Evolutionary conservation across 2,888 invertebrate genomes (phyloP), one percentile per base, ranked within the genome.

Genomic region (Tipula helvola): DNA sequence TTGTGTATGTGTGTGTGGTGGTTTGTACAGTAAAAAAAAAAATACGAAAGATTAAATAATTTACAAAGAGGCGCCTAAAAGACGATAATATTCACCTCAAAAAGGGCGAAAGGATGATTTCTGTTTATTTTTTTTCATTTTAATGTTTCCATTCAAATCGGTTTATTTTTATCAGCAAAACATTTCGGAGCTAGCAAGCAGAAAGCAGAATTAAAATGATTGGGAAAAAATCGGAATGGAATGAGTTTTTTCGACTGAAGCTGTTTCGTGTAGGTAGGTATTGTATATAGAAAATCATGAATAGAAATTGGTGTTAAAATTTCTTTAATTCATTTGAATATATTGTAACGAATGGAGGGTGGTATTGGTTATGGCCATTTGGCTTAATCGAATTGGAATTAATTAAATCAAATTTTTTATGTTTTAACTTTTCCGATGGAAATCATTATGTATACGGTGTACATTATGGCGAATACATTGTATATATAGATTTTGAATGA

Each of bases 341-440:
- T 28, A 28, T 71, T 5, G 71, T 10, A 10, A 10, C 71, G 52
- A 39, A 28, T 7, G 28, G 28, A 8, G 10, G 2, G 10, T 2
- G 10, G 71, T 71, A 71, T 28, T 71, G 71, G 28, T 52, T 52
- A 28, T 71, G 8, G 71, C 71, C 71, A 71, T 71, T 71, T 71
- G 71, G 71, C 71, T 71, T 71, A 71, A 71, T 71, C 71, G 71
- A 71, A 71, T 71, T 71, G 71, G 71, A 71, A 71, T 71, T 71
- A 71, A 71, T 71, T 71, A 71, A 71, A 71, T 71, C 71, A 71
- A 71, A 71, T 10, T 71, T 10, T 28, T 71, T n/a, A n/a, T n/a
- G n/a, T 71, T 18, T 71, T 7, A 71, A 8, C 10, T 71, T 71
- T 71, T 71, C 28, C 28, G 28, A 71, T 7, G 71, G 3, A 71